Conservation (phyloP, 2,113 vertebrate species). For the Oncorhynchus clarkii region DNA sequence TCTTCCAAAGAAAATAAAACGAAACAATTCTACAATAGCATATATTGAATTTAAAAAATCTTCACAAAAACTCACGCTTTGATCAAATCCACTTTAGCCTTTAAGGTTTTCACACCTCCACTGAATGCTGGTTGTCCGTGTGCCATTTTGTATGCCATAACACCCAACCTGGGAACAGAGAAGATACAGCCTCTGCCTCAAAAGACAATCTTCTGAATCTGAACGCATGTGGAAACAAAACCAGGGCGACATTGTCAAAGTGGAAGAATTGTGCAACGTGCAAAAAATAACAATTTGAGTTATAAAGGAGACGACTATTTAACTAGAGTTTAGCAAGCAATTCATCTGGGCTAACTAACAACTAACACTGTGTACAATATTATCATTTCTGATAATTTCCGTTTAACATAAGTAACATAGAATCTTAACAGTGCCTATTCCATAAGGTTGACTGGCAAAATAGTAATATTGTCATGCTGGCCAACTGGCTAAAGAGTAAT, state of each 20-base stretch:
- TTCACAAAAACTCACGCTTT: conserved; percentile 48
- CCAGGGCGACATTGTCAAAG: too few relatives aligned
- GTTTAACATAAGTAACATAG: too few relatives aligned
- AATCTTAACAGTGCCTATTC: too few relatives aligned
- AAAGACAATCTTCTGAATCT: not conserved
- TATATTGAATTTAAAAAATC: not conserved
- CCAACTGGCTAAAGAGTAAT: too few relatives aligned
- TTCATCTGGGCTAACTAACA: too few relatives aligned
- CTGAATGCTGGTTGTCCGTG: not conserved
- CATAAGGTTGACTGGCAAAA: too few relatives aligned
- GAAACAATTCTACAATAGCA: not conserved
- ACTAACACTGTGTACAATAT: too few relatives aligned
- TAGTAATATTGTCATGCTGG: too few relatives aligned
- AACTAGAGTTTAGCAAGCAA: too few relatives aligned
- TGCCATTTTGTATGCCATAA: conserved; percentile 42
- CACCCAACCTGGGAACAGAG: not conserved
- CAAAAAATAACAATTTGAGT: not conserved
- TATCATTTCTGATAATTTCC: too few relatives aligned
- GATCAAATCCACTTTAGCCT: conserved; percentile 64
- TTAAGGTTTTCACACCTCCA: conserved; percentile 1
- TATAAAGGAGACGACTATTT: too few relatives aligned
- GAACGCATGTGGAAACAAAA: not conserved
- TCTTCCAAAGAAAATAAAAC: not conserved
- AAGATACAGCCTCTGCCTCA: too few relatives aligned
- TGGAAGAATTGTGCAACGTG: not conserved